Percentiles rank a stretch among this genome's conserved stretches.
Evolutionary conservation across 1,140 invertebrate species (phyloP).

Genomic region (Centruroides vittatus): DNA sequence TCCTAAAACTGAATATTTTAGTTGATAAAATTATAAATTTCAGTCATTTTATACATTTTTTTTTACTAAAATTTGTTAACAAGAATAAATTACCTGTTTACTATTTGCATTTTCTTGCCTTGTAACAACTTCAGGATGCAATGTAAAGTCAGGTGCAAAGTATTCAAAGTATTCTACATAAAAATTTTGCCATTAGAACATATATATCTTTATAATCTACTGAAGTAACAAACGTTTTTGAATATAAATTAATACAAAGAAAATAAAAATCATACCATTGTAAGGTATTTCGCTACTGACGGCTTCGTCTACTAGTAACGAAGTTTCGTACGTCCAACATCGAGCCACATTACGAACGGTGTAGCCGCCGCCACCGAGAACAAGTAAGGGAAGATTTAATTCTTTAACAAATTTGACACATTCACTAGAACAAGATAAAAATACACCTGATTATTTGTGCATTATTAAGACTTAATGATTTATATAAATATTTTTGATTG

Average conservation of each 20-base stretch:
- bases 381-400: conserved; percentile 80
- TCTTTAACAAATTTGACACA: conserved; percentile 94
- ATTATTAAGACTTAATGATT: too few relatives aligned
- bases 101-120: conserved; percentile 82
- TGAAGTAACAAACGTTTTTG: too few relatives aligned
- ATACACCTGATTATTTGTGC: too few relatives aligned
- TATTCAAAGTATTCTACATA: conserved; percentile 75
- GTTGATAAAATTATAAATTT: conserved; percentile 12
- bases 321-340: conserved; percentile 99
- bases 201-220: too few relatives aligned
- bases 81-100: conserved; percentile 36
- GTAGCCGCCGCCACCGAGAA: conserved; percentile 94
- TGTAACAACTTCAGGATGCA: conserved; percentile 75
- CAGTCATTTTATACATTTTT: conserved; percentile 2
- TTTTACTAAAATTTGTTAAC: not conserved
- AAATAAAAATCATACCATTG: conserved; percentile 33
- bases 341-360: conserved; percentile 93
- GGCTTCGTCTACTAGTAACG: conserved; percentile 73
- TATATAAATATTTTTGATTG: too few relatives aligned
- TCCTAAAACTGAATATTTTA: not conserved
- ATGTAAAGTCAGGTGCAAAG: conserved; percentile 85
- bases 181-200: conserved; percentile 7
- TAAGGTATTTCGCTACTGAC: conserved; percentile 86
- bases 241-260: too few relatives aligned
- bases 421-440: conserved; percentile 38